phyloP scores from a whole-genome alignment of 2,113 vertebrate genomes.

The Struthio camelus region DNA sequence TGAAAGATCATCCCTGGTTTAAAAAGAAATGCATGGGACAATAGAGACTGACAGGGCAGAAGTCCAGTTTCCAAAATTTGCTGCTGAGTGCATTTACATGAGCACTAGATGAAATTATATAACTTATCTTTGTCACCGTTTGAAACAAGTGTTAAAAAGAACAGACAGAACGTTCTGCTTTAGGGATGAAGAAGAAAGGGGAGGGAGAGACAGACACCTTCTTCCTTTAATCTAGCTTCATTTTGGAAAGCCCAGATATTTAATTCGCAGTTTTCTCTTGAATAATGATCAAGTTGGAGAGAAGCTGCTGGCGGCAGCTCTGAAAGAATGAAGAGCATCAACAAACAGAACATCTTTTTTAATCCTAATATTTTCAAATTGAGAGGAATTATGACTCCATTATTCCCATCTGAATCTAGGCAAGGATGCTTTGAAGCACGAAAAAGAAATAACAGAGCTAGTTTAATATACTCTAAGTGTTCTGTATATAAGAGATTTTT shows the following conservation, averaged over 20 bases:
- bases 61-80: not conserved
- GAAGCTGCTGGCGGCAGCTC: not conserved
- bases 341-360: conserved; percentile 21
- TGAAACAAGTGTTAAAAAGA: conserved; percentile 42
- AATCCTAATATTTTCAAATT: conserved; percentile 60
- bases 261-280: conserved; percentile 46
- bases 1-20: not conserved
- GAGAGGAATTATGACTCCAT: conserved; percentile 52
- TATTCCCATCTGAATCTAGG: conserved; percentile 52
- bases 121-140: conserved; percentile 27
- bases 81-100: not conserved
- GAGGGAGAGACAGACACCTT: not conserved
- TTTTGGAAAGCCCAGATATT: conserved; percentile 38
- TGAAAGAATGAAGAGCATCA: conserved; percentile 25
- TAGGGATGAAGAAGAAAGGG: not conserved
- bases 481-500: not conserved
- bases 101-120: not conserved
- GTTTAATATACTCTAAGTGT: conserved; percentile 19
- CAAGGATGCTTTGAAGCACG: conserved; percentile 25
- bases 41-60: not conserved
- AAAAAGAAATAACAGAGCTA: not conserved
- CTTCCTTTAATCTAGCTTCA: conserved; percentile 24
- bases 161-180: conserved; percentile 4
- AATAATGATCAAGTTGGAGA: conserved; percentile 34
- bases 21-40: not conserved